A percentile compares a stretch with the other conserved stretches of the same genome.
Evolutionary conservation across 2,113 vertebrate species (phyloP).

Genomic region (Serinus canaria): DNA sequence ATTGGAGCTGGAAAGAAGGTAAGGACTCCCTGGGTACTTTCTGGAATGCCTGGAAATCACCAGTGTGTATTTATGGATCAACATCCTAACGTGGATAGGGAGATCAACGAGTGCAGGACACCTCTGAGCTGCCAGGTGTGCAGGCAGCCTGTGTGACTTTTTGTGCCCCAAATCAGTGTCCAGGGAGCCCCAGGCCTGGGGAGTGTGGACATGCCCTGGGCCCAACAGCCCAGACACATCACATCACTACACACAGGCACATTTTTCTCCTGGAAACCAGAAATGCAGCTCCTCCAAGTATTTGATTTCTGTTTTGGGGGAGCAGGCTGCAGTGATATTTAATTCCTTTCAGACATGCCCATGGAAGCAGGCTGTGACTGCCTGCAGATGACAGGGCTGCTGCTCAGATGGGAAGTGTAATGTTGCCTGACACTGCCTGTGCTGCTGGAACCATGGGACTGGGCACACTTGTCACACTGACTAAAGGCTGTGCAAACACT

Average conservation of each 20-base stretch:
- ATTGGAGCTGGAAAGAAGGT: background rate
- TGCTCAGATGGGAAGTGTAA: background rate
- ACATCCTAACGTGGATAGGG: rapidly evolving
- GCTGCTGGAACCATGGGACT: background rate
- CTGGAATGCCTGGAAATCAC: background rate
- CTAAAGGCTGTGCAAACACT: background rate
- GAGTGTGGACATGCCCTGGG: rapidly evolving
- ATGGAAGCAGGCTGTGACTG: rapidly evolving
- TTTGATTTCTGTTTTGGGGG: background rate
- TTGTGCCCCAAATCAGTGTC: background rate
- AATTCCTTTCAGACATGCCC: background rate
- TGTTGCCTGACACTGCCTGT: background rate
- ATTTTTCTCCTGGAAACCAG: background rate
- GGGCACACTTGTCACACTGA: background rate
- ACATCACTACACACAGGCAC: rapidly evolving
- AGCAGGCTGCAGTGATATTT: background rate
- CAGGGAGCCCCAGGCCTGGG: rapidly evolving
- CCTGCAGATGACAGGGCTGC: background rate
- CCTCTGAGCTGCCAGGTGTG: background rate
- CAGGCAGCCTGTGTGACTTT: background rate
- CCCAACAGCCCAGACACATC: background rate
- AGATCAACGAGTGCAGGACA: background rate
- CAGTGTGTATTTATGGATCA: background rate
- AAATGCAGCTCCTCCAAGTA: background rate
- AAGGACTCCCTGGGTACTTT: background rate